Conservation (phyloP, 2,113 vertebrate species). For the Echinops telfairi region DNA sequence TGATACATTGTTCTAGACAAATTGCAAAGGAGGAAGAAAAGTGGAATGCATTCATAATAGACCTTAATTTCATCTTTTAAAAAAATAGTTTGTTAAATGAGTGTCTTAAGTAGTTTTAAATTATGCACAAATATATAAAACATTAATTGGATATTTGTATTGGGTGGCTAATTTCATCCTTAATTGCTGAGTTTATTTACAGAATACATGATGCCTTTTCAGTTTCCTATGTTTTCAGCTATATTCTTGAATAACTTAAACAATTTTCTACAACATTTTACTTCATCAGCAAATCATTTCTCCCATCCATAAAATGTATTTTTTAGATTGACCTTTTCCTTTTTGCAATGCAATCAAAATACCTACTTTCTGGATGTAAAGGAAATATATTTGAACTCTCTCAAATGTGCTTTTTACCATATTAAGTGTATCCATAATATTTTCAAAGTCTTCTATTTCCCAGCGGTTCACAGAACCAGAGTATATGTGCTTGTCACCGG, state of each 20-base stretch:
- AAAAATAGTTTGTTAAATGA: slow-evolving; percentile 56
- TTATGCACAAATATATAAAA: slow-evolving; percentile 53
- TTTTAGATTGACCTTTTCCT: background rate
- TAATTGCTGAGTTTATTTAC: slow-evolving; percentile 59
- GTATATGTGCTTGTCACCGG: background rate
- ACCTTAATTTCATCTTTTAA: slow-evolving; percentile 52
- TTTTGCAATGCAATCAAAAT: background rate
- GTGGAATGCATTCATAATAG: slow-evolving; percentile 48
- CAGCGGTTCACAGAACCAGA: background rate
- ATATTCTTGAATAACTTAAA: slow-evolving; percentile 1
- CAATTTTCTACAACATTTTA: background rate
- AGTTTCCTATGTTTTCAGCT: background rate
- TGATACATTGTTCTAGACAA: slow-evolving; percentile 37
- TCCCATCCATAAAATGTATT: background rate
- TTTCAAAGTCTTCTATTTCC: background rate
- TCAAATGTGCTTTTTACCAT: background rate
- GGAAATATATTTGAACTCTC: background rate
- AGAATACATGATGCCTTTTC: background rate
- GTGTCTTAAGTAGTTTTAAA: slow-evolving; percentile 47
- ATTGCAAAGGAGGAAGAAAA: slow-evolving; percentile 39
- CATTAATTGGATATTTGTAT: slow-evolving; percentile 43
- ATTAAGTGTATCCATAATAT: background rate
- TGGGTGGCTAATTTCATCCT: slow-evolving; percentile 25
- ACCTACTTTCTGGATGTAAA: background rate
- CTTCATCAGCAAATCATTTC: slow-evolving; percentile 28